phyloP scores from a whole-genome alignment of 1,140 invertebrate species.

The Acromyrmex heyeri region DNA sequence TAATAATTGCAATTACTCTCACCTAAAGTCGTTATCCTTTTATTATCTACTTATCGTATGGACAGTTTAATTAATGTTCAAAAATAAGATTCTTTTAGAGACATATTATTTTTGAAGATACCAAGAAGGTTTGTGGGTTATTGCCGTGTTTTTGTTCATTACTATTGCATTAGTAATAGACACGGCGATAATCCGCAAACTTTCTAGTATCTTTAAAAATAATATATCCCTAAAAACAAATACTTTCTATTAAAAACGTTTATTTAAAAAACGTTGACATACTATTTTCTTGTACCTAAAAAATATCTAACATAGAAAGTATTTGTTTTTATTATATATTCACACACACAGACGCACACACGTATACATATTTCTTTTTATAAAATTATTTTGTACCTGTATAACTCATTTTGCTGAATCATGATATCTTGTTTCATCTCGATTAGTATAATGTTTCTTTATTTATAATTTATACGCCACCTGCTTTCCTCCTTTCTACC shows the following conservation, averaged over 20 bases:
- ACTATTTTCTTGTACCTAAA: not conserved
- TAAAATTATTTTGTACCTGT: not conserved
- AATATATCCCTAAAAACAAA: too few relatives aligned
- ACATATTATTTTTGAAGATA: not conserved
- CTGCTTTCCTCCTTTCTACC: conserved; percentile 52
- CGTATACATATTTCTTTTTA: not conserved
- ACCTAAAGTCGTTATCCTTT: not conserved
- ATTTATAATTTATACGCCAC: conserved; percentile 32
- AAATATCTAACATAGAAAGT: not conserved
- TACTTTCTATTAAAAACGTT: too few relatives aligned
- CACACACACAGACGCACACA: too few relatives aligned
- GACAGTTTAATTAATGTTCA: conserved; percentile 8
- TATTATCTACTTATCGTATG: not conserved
- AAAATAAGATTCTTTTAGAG: conserved; percentile 1
- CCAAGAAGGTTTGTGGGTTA: too few relatives aligned
- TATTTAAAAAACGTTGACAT: too few relatives aligned
- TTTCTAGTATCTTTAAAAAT: too few relatives aligned
- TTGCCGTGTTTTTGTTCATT: too few relatives aligned
- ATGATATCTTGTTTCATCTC: conserved; percentile 33
- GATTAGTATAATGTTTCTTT: conserved; percentile 3
- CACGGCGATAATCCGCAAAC: too few relatives aligned
- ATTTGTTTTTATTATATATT: not conserved
- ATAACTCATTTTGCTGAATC: conserved; percentile 60
- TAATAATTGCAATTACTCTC: not conserved
- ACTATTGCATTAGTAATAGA: too few relatives aligned